Conservation (phyloP, 2,888 invertebrate genomes). For the Drosophila peninsularis region DNA sequence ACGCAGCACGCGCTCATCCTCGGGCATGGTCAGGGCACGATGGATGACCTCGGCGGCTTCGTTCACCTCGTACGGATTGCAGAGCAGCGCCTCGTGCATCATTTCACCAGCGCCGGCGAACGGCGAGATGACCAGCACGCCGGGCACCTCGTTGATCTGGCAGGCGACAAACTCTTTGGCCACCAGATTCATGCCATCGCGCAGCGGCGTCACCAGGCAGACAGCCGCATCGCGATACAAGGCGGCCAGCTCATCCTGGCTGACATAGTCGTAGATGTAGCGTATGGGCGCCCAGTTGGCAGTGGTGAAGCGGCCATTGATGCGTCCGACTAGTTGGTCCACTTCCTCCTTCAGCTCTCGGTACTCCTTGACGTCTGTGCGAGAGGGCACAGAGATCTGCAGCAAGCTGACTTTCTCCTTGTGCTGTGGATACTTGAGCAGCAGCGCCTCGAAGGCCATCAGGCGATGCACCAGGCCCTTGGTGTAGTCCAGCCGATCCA, state of each 20-base stretch:
- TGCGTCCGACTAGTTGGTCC: slow-evolving; percentile 93
- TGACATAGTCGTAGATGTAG: slow-evolving; percentile 95
- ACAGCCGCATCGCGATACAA: slow-evolving; percentile 95
- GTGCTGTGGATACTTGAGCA: slow-evolving; percentile 94
- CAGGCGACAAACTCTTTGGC: slow-evolving; percentile 97
- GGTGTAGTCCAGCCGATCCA: slow-evolving; percentile 95
- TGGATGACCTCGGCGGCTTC: slow-evolving; percentile 95
- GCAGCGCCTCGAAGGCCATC: slow-evolving; percentile 92
- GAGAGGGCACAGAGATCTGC: slow-evolving; percentile 94
- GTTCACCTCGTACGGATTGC: slow-evolving; percentile 95
- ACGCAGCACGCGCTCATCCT: slow-evolving; percentile 93
- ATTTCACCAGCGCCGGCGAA: slow-evolving; percentile 97
- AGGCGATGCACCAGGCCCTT: slow-evolving; percentile 94
- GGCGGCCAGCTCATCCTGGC: slow-evolving; percentile 93
- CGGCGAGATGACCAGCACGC: slow-evolving; percentile 94
- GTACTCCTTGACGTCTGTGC: slow-evolving; percentile 95
- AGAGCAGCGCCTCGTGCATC: slow-evolving; percentile 96
- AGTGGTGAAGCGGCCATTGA: slow-evolving; percentile 95
- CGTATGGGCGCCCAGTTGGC: slow-evolving; percentile 96
- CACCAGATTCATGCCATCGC: slow-evolving; percentile 96
- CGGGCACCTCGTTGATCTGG: slow-evolving; percentile 93
- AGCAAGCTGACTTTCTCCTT: slow-evolving; percentile 92
- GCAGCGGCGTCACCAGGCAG: slow-evolving; percentile 93
- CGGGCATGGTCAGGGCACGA: slow-evolving; percentile 94
- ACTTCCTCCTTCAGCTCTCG: slow-evolving; percentile 95